Evolutionary conservation across 1,140 invertebrate genomes (phyloP).

Genomic region (Pteromalus puparum): DNA sequence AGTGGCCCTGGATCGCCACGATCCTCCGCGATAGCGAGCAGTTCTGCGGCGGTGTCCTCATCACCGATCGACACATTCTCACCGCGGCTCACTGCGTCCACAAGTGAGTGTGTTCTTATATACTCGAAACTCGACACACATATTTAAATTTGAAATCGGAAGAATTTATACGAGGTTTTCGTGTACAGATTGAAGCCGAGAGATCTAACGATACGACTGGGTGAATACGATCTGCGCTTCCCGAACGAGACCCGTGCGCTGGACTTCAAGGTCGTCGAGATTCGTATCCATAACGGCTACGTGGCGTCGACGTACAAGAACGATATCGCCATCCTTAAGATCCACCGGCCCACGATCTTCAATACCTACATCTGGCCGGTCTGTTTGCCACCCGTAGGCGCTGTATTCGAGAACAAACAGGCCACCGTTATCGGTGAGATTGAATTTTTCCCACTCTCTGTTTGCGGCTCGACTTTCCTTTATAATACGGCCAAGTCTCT

Average conservation of each 20-base stretch:
- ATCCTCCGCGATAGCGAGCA: constrained; percentile 77
- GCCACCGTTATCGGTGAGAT: constrained; percentile 82
- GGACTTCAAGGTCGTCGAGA: constrained; percentile 80
- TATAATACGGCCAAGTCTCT: too few species aligned
- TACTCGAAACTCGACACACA: background rate
- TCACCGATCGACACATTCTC: constrained; percentile 86
- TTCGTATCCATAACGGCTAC: constrained; percentile 81
- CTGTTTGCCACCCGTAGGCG: constrained; percentile 83
- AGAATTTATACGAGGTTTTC: background rate
- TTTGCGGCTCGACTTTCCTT: too few species aligned
- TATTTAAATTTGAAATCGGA: background rate
- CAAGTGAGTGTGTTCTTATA: constrained; percentile 50
- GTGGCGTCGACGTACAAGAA: constrained; percentile 81
- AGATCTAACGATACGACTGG: constrained; percentile 83
- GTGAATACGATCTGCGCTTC: constrained; percentile 85
- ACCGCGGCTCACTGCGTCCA: constrained; percentile 87
- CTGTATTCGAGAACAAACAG: constrained; percentile 79
- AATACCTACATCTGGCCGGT: constrained; percentile 89
- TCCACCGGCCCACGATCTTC: constrained; percentile 82
- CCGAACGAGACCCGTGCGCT: constrained; percentile 79
- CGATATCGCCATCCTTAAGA: constrained; percentile 87
- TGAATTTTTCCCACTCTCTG: constrained; percentile 22
- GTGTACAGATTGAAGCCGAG: constrained; percentile 76
- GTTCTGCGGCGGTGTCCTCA: constrained; percentile 87
- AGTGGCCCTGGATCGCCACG: constrained; percentile 91